A percentile compares a stretch with the other conserved stretches of the same genome.
Evolutionary conservation across 2,113 vertebrate species (phyloP).

Genomic region (Aegypius monachus): DNA sequence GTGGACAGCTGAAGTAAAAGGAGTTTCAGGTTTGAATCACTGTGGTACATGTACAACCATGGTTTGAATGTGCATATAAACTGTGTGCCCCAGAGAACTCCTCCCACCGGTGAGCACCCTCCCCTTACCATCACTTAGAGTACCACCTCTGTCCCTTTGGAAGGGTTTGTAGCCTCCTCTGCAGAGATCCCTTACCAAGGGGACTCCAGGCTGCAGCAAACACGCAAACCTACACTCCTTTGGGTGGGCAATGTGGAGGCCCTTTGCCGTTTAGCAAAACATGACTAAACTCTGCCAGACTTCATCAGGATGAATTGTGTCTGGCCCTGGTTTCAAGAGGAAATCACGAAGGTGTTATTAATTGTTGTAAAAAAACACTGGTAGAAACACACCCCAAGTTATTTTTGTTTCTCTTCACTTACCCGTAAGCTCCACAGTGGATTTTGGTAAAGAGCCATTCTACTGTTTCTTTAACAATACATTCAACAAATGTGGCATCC

Average conservation of each 20-base stretch:
- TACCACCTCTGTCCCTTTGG: too few species aligned
- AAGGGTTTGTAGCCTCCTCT: not conserved
- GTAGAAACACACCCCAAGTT: not conserved
- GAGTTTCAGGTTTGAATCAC: not conserved
- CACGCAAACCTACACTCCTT: not conserved
- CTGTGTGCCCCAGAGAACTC: not conserved
- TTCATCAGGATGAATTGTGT: not conserved
- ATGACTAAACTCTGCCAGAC: not conserved
- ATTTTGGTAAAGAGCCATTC: not conserved
- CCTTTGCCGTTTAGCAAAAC: not conserved
- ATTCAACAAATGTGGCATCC: not conserved
- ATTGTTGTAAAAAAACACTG: not conserved
- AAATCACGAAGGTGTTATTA: not conserved
- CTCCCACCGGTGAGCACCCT: too few species aligned
- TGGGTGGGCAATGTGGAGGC: rapidly evolving
- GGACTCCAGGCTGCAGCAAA: not conserved
- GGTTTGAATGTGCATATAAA: not conserved
- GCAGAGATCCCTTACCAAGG: not conserved
- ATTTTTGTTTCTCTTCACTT: not conserved
- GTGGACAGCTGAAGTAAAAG: not conserved
- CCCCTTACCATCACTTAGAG: not conserved
- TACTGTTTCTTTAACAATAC: not conserved
- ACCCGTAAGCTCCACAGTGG: not conserved
- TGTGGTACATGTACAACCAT: not conserved
- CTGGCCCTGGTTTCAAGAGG: not conserved